phyloP scores from a whole-genome alignment of 2,888 invertebrate species.

The Drosophila monieri region DNA sequence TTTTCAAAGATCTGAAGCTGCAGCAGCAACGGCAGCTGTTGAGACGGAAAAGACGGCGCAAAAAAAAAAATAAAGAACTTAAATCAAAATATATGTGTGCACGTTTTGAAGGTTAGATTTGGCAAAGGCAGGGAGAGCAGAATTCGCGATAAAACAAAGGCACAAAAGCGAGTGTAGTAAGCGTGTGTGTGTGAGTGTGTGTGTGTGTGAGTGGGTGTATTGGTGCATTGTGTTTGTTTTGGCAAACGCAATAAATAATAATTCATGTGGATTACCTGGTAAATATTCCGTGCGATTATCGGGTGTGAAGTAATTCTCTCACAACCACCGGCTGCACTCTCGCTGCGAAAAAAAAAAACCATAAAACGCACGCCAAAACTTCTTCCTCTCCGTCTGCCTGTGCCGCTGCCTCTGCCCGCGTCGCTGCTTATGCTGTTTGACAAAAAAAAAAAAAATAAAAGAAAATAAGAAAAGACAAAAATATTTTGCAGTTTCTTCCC shows the following conservation, averaged over 20 bases:
- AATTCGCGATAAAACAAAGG: conserved; percentile 73
- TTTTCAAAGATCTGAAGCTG: conserved; percentile 10
- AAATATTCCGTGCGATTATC: conserved; percentile 56
- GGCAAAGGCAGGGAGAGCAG: conserved; percentile 40
- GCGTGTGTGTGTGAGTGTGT: conserved; percentile 26
- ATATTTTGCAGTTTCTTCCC: conserved; percentile 70
- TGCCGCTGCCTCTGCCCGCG: conserved; percentile 24
- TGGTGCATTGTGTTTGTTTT: conserved; percentile 60
- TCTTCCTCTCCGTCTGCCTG: conserved; percentile 14
- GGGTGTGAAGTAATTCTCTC: conserved; percentile 60
- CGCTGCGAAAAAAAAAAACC: not conserved
- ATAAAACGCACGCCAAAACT: conserved; percentile 33
- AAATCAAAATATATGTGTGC: conserved; percentile 36
- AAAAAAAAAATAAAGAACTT: conserved; percentile 56
- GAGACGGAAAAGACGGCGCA: conserved; percentile 19
- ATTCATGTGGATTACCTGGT: conserved; percentile 47
- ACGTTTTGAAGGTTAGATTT: conserved; percentile 80
- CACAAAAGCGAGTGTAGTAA: conserved; percentile 44
- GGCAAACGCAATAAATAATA: conserved; percentile 69
- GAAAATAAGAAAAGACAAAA: conserved; percentile 2
- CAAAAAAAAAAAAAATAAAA: conserved; percentile 29
- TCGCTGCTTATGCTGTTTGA: conserved; percentile 22
- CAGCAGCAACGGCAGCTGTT: conserved; percentile 1
- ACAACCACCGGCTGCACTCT: conserved; percentile 74
- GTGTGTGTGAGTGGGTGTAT: conserved; percentile 5